phyloP scores from a whole-genome alignment of 2,113 vertebrate species.

The Scartelaos histophorus region DNA sequence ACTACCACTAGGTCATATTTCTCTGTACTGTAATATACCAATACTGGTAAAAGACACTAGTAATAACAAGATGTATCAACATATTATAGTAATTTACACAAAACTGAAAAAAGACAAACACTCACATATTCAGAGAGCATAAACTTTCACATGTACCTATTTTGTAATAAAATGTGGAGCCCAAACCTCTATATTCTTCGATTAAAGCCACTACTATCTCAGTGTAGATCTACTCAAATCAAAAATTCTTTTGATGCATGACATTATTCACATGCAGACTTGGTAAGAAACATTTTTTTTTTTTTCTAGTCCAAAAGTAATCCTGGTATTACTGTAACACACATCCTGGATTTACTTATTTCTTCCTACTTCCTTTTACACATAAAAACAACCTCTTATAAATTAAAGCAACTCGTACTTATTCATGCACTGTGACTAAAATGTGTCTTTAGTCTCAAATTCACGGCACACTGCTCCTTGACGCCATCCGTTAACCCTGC shows the following conservation, averaged over 20 bases:
- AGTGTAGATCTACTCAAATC: neutral
- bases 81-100: conserved; percentile 1
- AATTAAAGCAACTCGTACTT: conserved; percentile 24
- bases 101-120: neutral
- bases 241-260: neutral
- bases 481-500: conserved; percentile 53
- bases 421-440: conserved; percentile 44
- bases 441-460: conserved; percentile 48
- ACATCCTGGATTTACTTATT: conserved; percentile 60
- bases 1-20: conserved; percentile 21
- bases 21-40: neutral
- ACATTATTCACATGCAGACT: neutral
- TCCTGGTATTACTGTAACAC: conserved; percentile 30
- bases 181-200: neutral
- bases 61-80: neutral
- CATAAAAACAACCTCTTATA: conserved; percentile 15
- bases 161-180: neutral
- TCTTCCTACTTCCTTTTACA: conserved; percentile 35
- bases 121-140: neutral
- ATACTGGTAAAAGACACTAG: neutral
- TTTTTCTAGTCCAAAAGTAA: conserved; percentile 36
- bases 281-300: neutral
- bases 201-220: neutral
- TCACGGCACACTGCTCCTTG: conserved; percentile 45
- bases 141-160: neutral